Evolutionary conservation across 2,113 vertebrate species (phyloP), one percentile per base, ranked within the genome.

Genomic region (Sterna hirundo): DNA sequence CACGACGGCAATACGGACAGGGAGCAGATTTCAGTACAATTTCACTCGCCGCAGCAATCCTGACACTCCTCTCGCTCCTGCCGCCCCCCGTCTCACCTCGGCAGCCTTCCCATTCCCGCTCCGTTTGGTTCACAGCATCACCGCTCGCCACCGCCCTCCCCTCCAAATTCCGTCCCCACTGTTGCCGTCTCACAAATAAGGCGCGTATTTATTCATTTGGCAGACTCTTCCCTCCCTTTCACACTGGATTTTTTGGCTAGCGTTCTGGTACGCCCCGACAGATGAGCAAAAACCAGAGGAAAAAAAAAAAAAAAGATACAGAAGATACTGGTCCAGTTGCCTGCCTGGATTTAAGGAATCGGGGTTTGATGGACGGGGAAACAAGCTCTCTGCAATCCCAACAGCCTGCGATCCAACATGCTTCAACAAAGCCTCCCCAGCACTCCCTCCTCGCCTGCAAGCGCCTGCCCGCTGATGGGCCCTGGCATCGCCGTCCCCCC

Each of bases 1-100:
- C 16, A 8, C 0, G 6, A 38, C 1, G 40, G 46, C 51, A 44
- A 8, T 0, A 29, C 0, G 11, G 40, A 11, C 1, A 77, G 15
- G 34, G 42, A 57, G 44, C 22, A 57, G 30, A 29, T 21, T 57
- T 2, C 57, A 36, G 11, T 15, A 0, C 5, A 1, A 34, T 44
- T 20, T 34, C 40, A 61, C 34, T 13, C 23, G 51, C 21, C 7
- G 2, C 60, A n/a, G 27, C 30, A 22, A 17, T 10, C 65, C 47
- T n/a, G 36, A 8, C 26, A 0, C 27, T 32, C 15, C 8, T 40
- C 44, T 5, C 44, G 4, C 7, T 40, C 38, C 47, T 47, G 44
- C 72, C 8, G 0, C 18, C 57, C 21, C 44, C 52, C 42, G 3
- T 15, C 40, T 44, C 44, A 7, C 42, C 55, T 9, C 6, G 1